Conservation (phyloP, 2,888 invertebrate genomes). For the Apeira syringaria region DNA sequence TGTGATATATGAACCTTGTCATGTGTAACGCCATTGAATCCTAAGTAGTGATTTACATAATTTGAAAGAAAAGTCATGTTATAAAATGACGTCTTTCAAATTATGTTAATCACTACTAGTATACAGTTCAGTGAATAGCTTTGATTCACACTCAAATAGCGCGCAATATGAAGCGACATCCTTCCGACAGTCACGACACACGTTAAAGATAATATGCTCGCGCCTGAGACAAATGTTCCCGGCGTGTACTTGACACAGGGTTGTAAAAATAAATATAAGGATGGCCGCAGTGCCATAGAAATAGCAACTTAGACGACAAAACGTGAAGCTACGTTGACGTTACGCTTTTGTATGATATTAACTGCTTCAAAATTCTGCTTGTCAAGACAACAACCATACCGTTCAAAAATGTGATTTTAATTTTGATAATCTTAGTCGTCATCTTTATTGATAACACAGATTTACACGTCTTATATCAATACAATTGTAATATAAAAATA, state of each 20-base stretch:
- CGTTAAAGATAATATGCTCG: conserved; percentile 57
- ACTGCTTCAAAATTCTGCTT: too few species aligned
- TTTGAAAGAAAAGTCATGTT: too few species aligned
- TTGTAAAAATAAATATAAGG: conserved; percentile 67
- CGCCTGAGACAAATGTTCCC: conserved; percentile 60
- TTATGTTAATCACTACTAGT: not conserved
- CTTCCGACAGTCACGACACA: conserved; percentile 39
- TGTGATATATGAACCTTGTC: too few species aligned
- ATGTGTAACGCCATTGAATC: not conserved
- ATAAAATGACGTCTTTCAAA: too few species aligned
- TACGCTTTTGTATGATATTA: too few species aligned
- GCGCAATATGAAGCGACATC: conserved; percentile 49
- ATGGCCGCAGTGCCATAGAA: conserved; percentile 25
- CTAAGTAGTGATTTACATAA: not conserved
- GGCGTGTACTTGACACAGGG: conserved; percentile 63
- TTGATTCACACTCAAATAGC: conserved; percentile 44
- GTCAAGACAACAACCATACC: too few species aligned
- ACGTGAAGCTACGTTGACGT: not conserved
- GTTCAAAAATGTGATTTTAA: too few species aligned
- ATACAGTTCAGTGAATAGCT: not conserved
- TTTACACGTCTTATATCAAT: too few species aligned
- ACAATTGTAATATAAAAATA: too few species aligned
- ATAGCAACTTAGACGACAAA: not conserved
- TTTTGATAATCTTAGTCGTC: too few species aligned
- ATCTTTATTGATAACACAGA: too few species aligned